Percentiles rank a stretch among this genome's conserved stretches.
Evolutionary conservation across 2,888 invertebrate species (phyloP).

Genomic region (Drosophila villosipedis): DNA sequence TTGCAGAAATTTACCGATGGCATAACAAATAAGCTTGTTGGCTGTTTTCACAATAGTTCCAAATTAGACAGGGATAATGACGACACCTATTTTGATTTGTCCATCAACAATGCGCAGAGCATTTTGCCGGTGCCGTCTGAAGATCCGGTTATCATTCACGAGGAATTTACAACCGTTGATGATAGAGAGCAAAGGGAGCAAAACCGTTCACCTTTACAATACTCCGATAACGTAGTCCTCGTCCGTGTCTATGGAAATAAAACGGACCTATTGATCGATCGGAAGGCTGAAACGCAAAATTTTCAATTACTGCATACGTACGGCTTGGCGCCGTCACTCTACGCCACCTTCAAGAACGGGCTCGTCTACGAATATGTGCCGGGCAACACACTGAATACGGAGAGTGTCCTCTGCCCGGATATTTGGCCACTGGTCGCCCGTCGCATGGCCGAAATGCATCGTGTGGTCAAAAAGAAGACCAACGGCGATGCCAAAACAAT

Average conservation of each 20-base stretch:
- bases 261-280: constrained; percentile 96
- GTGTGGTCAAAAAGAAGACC: constrained; percentile 84
- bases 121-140: constrained; percentile 55
- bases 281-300: constrained; percentile 91
- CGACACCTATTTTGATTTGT: constrained; percentile 48
- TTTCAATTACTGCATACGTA: constrained; percentile 88
- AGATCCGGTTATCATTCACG: constrained; percentile 47
- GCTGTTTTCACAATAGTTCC: constrained; percentile 87
- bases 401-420: constrained; percentile 88
- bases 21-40: constrained; percentile 96
- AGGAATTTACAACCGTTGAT: constrained; percentile 46
- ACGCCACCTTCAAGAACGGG: constrained; percentile 97
- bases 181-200: constrained; percentile 65
- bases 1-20: constrained; percentile 96
- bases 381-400: constrained; percentile 91
- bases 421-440: constrained; percentile 91
- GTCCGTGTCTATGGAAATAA: constrained; percentile 96
- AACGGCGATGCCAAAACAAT: constrained; percentile 66
- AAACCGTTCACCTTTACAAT: constrained; percentile 66
- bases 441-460: constrained; percentile 94
- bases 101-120: constrained; percentile 50
- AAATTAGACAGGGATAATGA: constrained; percentile 55
- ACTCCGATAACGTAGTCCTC: constrained; percentile 89
- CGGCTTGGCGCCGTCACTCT: constrained; percentile 93
- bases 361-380: constrained; percentile 95